Evolutionary conservation across 2,797 vertebrate genomes (phyloP), one percentile per base, ranked within the genome.

Genomic region (Molossus alvarezi): DNA sequence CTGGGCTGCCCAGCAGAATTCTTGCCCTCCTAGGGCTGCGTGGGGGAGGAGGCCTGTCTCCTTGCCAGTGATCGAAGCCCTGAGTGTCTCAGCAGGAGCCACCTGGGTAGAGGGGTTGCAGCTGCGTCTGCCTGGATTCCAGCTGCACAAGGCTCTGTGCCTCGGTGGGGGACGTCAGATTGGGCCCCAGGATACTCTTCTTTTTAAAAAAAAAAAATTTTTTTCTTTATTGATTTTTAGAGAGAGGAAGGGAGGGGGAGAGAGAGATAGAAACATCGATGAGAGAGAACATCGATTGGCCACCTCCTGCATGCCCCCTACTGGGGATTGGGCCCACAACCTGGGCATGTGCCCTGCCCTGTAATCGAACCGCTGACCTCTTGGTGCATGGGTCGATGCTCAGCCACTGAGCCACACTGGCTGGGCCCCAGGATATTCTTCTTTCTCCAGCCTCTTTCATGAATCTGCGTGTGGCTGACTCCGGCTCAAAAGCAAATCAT

Each of bases 111-210:
- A 64, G 62, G 14, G 9, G 25, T 23, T 48, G 1, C 2, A 2
- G 37, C 53, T 69, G 67, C 6, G 33, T n/a, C 69, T 21, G 8
- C 20, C 25, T 18, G 29, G 82, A 41, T 13, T n/a, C 15, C 37
- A 9, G 58, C 1, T 6, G 55, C 60, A 2, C 15, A 1, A 1
- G 45, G 5, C 53, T 71, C 62, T 37, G 18, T 17, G 58, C 29
- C 3, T 0, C 14, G 29, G 60, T 0, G 25, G n/a, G 1, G 37
- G 60, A 51, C 18, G 0, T 57, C 48, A 4, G 13, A 33, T 17
- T 4, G 5, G 27, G 29, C 45, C 23, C 45, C 55, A n/a, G 0
- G 2, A 29, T 2, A 3, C 15, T 13, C 17, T 33, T 33, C 33
- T 33, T 33, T 33, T 33, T 2, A 33, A 33, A 33, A 33, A 33